Evolutionary conservation across 2,113 vertebrate species (phyloP).

Genomic region (Drymodes brunneopygia): DNA sequence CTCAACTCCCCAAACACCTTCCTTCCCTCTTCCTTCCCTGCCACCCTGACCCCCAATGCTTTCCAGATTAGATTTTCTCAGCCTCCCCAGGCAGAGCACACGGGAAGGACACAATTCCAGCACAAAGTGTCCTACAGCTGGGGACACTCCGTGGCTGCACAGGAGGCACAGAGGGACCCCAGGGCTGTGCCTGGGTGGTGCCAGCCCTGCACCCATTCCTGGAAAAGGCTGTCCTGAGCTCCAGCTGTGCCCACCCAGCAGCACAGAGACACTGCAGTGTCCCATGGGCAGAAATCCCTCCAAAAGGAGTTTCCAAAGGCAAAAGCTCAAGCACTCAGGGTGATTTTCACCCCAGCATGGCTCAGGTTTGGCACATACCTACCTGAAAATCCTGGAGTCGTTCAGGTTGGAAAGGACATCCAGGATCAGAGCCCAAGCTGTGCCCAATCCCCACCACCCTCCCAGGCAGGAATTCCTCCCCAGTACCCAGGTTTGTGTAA

Average conservation of each 20-base stretch:
- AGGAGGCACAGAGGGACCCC: not conserved
- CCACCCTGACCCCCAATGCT: not conserved
- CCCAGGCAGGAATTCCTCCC: not conserved
- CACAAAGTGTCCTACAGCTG: not conserved
- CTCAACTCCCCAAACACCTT: not conserved
- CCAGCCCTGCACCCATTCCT: rapidly evolving
- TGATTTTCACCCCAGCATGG: rapidly evolving
- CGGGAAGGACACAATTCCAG: not conserved
- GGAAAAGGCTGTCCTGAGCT: not conserved
- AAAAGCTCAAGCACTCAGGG: not conserved
- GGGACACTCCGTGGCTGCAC: not conserved
- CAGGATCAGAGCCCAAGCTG: not conserved
- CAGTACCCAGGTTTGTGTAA: not conserved
- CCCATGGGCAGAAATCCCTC: rapidly evolving
- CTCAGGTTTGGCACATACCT: not conserved
- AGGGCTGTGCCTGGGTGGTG: rapidly evolving
- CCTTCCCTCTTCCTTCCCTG: not conserved
- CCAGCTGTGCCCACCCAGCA: not conserved
- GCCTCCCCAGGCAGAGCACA: not conserved
- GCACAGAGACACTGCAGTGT: rapidly evolving
- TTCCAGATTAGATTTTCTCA: not conserved
- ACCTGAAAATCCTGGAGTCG: not conserved
- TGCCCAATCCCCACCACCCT: not conserved
- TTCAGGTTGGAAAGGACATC: not conserved
- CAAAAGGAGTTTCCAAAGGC: rapidly evolving